Evolutionary conservation across 2,888 invertebrate genomes (phyloP).

Genomic region (Drosophila suboccidentalis): DNA sequence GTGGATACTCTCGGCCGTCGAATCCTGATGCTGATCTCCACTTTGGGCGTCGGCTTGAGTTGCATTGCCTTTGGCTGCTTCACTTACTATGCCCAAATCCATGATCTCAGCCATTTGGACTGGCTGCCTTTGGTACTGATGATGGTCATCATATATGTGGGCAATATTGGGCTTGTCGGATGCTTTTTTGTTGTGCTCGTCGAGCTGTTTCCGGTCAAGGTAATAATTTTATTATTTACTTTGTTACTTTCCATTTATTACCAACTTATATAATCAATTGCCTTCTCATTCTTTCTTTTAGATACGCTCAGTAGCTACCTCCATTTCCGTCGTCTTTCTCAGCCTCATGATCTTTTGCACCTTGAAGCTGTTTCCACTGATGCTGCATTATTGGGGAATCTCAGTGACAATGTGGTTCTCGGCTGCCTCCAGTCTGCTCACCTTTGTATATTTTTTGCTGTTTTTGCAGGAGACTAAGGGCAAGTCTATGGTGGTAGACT

Average conservation of each 20-base stretch:
- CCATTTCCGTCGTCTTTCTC: slow-evolving; percentile 70
- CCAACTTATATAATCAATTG: no score
- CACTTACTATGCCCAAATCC: slow-evolving; percentile 54
- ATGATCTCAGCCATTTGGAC: slow-evolving; percentile 61
- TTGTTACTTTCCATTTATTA: neutral
- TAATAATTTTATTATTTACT: slow-evolving; percentile 31
- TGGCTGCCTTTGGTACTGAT: slow-evolving; percentile 82
- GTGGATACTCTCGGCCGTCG: slow-evolving; percentile 83
- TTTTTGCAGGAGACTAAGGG: slow-evolving; percentile 84
- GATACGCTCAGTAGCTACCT: slow-evolving; percentile 80
- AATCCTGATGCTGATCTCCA: slow-evolving; percentile 79
- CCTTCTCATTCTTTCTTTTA: slow-evolving; percentile 39
- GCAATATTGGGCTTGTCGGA: slow-evolving; percentile 80
- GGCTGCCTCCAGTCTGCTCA: slow-evolving; percentile 65
- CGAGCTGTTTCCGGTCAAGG: slow-evolving; percentile 83
- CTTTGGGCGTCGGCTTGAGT: slow-evolving; percentile 73
- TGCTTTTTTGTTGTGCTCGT: slow-evolving; percentile 82
- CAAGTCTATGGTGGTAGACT: slow-evolving; percentile 78
- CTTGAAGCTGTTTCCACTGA: slow-evolving; percentile 80
- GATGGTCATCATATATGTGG: slow-evolving; percentile 78
- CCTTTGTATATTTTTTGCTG: slow-evolving; percentile 75
- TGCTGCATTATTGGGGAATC: slow-evolving; percentile 72
- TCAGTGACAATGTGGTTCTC: slow-evolving; percentile 83
- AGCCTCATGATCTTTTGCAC: slow-evolving; percentile 74
- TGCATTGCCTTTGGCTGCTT: slow-evolving; percentile 76